These are phyloP conservation scores for Mirounga angustirostris DNA, from an alignment of 2,113 vertebrate genomes.

Conservation along the genomic window DNA sequence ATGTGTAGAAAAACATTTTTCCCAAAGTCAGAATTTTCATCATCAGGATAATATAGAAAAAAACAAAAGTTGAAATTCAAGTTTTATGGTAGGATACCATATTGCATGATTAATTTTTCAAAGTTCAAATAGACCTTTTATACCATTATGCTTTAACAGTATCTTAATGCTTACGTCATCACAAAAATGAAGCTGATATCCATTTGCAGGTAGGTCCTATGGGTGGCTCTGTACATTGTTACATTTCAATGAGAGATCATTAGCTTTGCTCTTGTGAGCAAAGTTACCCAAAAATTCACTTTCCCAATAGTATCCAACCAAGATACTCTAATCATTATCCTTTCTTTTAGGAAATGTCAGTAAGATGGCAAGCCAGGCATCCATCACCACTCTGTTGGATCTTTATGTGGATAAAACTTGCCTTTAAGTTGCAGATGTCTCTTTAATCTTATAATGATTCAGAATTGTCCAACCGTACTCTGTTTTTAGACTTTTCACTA, in stretches of 20 bases:
- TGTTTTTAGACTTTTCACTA: conserved; percentile 64
- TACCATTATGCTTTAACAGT: background rate
- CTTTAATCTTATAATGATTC: conserved; percentile 75
- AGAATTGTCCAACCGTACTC: conserved; percentile 47
- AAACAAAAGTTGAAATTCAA: background rate
- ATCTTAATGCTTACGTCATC: background rate
- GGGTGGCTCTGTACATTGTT: background rate
- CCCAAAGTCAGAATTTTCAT: background rate
- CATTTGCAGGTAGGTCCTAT: background rate
- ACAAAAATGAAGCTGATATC: background rate
- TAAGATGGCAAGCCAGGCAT: background rate
- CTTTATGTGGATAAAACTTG: conserved; percentile 53
- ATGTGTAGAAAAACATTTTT: background rate
- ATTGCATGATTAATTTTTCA: background rate
- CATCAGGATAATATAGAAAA: background rate
- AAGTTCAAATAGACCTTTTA: background rate
- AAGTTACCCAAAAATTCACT: conserved; percentile 11
- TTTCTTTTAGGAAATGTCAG: conserved; percentile 51
- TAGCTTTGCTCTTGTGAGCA: background rate
- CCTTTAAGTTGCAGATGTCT: conserved; percentile 31
- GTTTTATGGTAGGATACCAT: background rate
- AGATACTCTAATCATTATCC: conserved; percentile 55
- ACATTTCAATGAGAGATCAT: background rate
- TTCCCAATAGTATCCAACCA: conserved; percentile 19
- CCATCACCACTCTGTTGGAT: background rate